Conservation (phyloP, 2,113 vertebrate genomes). For the Rostratula benghalensis region DNA sequence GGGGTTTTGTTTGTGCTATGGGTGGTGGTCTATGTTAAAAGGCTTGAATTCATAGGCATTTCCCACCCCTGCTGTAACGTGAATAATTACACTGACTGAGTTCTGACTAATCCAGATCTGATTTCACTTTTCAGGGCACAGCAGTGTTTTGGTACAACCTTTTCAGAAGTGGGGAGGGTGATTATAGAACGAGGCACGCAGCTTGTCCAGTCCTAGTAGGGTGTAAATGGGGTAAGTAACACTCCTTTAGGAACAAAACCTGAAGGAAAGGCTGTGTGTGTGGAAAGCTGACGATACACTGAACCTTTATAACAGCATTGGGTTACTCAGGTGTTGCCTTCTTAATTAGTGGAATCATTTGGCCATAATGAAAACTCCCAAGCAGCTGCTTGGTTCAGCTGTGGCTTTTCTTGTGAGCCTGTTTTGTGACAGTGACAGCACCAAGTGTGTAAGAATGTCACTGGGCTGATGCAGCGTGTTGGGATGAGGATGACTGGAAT, state of each 20-base stretch:
- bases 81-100: not conserved
- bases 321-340: not conserved
- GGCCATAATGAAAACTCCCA: not conserved
- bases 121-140: conserved; percentile 84
- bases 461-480: not conserved
- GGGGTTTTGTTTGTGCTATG: not conserved
- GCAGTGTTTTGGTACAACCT: conserved; percentile 99
- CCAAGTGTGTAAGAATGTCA: not conserved
- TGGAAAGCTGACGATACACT: not conserved
- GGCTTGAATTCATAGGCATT: not conserved
- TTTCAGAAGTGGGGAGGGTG: conserved; percentile 91
- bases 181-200: conserved; percentile 94
- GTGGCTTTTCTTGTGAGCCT: not conserved
- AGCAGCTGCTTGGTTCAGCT: not conserved
- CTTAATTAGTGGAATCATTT: not conserved
- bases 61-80: not conserved
- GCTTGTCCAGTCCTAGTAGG: conserved; percentile 97
- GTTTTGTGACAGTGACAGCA: not conserved
- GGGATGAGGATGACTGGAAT: not conserved
- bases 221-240: conserved; percentile 95
- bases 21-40: not conserved
- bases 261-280: not conserved
- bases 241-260: not conserved
- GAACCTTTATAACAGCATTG: not conserved
- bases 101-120: not conserved